A percentile compares a stretch with the other conserved stretches of the same genome.
These are phyloP conservation scores for Limenitis camilla DNA, from an alignment of 2,888 invertebrate species.

Conservation along the genomic window DNA sequence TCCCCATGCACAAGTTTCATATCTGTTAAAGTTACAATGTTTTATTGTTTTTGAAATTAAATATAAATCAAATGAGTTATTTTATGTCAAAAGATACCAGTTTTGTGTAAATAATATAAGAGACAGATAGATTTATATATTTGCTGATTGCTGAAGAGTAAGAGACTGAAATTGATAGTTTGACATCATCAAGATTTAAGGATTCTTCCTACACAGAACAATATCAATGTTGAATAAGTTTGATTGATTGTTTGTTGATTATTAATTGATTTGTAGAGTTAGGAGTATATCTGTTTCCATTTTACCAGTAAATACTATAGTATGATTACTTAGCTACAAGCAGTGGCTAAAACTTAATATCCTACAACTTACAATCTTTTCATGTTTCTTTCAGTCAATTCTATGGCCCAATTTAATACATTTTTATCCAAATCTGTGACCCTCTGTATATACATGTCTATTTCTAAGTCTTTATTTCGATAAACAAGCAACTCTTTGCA, in stretches of 20 bases:
- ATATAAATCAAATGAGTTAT: background rate
- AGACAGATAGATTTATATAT: no score
- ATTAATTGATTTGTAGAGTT: no score
- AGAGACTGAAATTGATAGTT: no score
- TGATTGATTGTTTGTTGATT: no score
- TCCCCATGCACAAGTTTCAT: slow-evolving; percentile 85
- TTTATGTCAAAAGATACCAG: no score
- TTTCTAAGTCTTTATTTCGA: slow-evolving; percentile 74
- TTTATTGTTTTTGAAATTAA: background rate
- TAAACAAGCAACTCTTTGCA: slow-evolving; percentile 78
- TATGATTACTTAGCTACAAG: background rate
- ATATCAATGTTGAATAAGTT: no score
- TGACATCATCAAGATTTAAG: no score
- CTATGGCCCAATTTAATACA: slow-evolving; percentile 80
- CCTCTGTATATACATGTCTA: slow-evolving; percentile 75
- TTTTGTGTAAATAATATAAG: no score
- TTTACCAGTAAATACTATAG: background rate
- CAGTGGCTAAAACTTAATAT: background rate
- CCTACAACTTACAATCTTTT: slow-evolving; percentile 76
- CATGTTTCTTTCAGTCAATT: slow-evolving; percentile 87
- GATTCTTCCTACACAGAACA: no score
- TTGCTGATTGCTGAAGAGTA: no score
- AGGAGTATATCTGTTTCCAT: no score
- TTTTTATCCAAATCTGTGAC: slow-evolving; percentile 73
- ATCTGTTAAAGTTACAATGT: slow-evolving; percentile 51